Percentiles rank a stretch among this genome's conserved stretches.
These are phyloP conservation scores for Neoscelio sp. DNA, from an alignment of 2,888 invertebrate genomes.

Conservation along the genomic window DNA sequence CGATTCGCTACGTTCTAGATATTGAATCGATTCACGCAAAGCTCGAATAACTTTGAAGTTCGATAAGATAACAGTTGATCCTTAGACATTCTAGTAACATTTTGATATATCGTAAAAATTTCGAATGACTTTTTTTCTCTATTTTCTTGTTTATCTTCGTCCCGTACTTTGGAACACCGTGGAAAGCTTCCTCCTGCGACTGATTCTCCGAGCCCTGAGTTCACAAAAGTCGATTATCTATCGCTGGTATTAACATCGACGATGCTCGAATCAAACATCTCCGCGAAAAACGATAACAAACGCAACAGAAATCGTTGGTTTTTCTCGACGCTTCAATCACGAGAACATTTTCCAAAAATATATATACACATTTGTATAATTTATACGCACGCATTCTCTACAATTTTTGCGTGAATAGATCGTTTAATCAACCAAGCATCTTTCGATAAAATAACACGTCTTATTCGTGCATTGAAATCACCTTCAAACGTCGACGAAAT, in stretches of 20 bases:
- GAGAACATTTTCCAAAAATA: slow-evolving; percentile 58
- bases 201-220: slow-evolving; percentile 61
- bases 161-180: slow-evolving; percentile 39
- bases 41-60: slow-evolving; percentile 62
- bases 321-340: slow-evolving; percentile 28
- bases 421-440: slow-evolving; percentile 42
- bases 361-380: slow-evolving; percentile 55
- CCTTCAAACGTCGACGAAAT: not conserved
- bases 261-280: slow-evolving; percentile 43
- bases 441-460: slow-evolving; percentile 29
- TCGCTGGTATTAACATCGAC: slow-evolving; percentile 59
- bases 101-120: slow-evolving; percentile 60
- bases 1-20: slow-evolving; percentile 38
- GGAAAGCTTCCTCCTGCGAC: slow-evolving; percentile 51
- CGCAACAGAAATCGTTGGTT: slow-evolving; percentile 27
- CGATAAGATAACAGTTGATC: slow-evolving; percentile 59
- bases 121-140: slow-evolving; percentile 33
- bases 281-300: slow-evolving; percentile 31
- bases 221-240: slow-evolving; percentile 60
- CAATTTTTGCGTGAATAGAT: slow-evolving; percentile 22
- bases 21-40: slow-evolving; percentile 58
- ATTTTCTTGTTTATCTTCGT: slow-evolving; percentile 10
- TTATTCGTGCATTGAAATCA: not conserved
- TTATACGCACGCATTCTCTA: slow-evolving; percentile 13
- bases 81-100: slow-evolving; percentile 58